A percentile compares a stretch with the other conserved stretches of the same genome.
Evolutionary conservation across 2,888 invertebrate species (phyloP).

Genomic region (Nymphalis c-album): DNA sequence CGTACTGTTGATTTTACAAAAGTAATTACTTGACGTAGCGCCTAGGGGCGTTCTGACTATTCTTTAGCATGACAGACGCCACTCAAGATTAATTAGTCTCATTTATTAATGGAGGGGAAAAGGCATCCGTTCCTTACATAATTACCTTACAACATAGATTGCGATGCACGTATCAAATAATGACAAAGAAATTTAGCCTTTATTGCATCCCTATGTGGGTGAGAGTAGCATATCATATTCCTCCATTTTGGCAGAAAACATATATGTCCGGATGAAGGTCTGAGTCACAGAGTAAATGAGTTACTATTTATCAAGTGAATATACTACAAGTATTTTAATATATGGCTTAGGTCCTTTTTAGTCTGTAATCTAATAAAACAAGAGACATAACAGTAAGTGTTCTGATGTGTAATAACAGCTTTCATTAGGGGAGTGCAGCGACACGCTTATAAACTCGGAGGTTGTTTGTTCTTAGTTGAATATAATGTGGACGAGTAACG

Average conservation of each 20-base stretch:
- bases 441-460: conserved; percentile 41
- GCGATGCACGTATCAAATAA: conserved; percentile 35
- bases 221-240: conserved; percentile 18
- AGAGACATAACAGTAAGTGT: conserved; percentile 41
- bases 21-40: conserved; percentile 66
- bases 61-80: conserved; percentile 76
- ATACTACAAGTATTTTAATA: conserved; percentile 24
- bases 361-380: conserved; percentile 44
- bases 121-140: conserved; percentile 51
- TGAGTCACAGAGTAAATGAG: conserved; percentile 26
- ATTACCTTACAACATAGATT: conserved; percentile 39
- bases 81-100: conserved; percentile 72
- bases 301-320: conserved; percentile 12
- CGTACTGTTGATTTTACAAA: conserved; percentile 68
- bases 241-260: conserved; percentile 10
- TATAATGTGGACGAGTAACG: conserved; percentile 40
- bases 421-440: conserved; percentile 48
- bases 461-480: conserved; percentile 45
- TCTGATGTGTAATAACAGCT: conserved; percentile 45
- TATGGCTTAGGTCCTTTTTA: conserved; percentile 22
- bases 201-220: conserved; percentile 19
- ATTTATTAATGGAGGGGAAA: conserved; percentile 67
- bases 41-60: conserved; percentile 57
- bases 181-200: conserved; percentile 34
- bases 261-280: conserved; percentile 17